Percentiles rank a stretch among this genome's conserved stretches.
Evolutionary conservation across 2,888 invertebrate genomes (phyloP).

Genomic region (Baccha elongata): DNA sequence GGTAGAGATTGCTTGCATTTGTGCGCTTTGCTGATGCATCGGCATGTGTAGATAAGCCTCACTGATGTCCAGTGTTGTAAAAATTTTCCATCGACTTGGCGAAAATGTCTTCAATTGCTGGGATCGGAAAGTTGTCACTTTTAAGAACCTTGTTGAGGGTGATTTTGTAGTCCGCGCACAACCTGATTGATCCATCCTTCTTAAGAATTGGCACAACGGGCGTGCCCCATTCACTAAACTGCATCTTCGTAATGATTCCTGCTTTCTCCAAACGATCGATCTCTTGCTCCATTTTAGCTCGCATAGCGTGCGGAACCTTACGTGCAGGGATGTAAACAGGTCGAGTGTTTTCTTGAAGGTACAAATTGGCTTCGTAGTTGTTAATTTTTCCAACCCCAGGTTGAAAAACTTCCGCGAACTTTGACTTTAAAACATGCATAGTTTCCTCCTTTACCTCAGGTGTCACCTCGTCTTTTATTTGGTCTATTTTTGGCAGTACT

Average conservation of each 20-base stretch:
- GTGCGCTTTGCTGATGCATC: conserved; percentile 24
- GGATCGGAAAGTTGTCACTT: conserved; percentile 24
- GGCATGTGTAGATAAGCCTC: conserved; percentile 42
- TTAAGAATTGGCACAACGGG: conserved; percentile 33
- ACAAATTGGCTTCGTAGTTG: conserved; percentile 25
- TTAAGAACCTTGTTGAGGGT: conserved; percentile 31
- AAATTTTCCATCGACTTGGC: conserved; percentile 35
- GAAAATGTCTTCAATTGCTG: conserved; percentile 33
- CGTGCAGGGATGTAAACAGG: too few species aligned
- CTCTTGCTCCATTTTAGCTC: conserved; percentile 29
- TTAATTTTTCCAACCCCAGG: too few species aligned
- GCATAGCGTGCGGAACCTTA: too few species aligned
- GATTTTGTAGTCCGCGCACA: conserved; percentile 47
- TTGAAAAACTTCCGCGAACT: too few species aligned
- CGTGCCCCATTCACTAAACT: conserved; percentile 53
- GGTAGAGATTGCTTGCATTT: conserved; percentile 34
- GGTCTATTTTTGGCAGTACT: conserved; percentile 3
- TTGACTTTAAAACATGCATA: too few species aligned
- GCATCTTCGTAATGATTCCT: too few species aligned
- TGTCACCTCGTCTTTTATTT: conserved; percentile 4
- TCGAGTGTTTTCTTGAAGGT: too few species aligned
- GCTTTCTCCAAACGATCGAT: too few species aligned
- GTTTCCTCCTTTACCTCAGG: too few species aligned
- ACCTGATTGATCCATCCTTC: conserved; percentile 39
- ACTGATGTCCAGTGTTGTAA: conserved; percentile 42